A percentile compares a stretch with the other conserved stretches of the same genome.
phyloP scores from a whole-genome alignment of 1,140 invertebrate genomes.

The Trissolcus basalis region DNA sequence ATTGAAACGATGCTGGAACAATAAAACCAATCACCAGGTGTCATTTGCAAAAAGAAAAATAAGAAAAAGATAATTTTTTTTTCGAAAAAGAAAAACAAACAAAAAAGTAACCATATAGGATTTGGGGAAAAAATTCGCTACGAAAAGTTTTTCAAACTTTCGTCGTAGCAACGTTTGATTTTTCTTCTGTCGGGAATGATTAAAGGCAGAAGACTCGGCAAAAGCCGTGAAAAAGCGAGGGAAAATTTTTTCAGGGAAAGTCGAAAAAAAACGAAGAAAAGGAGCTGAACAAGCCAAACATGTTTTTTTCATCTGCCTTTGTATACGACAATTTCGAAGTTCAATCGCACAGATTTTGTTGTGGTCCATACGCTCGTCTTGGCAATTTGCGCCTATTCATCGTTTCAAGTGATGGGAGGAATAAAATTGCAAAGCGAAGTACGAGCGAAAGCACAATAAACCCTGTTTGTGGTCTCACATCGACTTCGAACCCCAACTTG shows the following conservation, averaged over 20 bases:
- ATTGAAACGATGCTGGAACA: background rate
- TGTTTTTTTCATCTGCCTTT: conserved; percentile 26
- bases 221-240: too few relatives aligned
- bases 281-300: conserved; percentile 12
- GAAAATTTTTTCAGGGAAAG: background rate
- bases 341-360: conserved; percentile 51
- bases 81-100: background rate
- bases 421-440: conserved; percentile 54
- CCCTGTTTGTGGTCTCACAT: conserved; percentile 51
- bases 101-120: too few relatives aligned
- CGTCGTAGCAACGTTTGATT: too few relatives aligned
- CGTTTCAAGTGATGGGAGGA: conserved; percentile 50
- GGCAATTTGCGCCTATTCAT: conserved; percentile 53
- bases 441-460: conserved; percentile 53
- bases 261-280: background rate
- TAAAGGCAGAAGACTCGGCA: too few relatives aligned
- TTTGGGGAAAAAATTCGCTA: too few relatives aligned
- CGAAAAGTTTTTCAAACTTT: too few relatives aligned
- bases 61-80: background rate
- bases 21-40: background rate
- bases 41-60: background rate
- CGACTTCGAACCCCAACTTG: conserved; percentile 50
- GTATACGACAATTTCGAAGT: conserved; percentile 42
- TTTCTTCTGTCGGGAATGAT: too few relatives aligned
- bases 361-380: conserved; percentile 48